A percentile compares a stretch with the other conserved stretches of the same genome.
Conservation (phyloP, 2,113 vertebrate species). For the Lates calcarifer region DNA sequence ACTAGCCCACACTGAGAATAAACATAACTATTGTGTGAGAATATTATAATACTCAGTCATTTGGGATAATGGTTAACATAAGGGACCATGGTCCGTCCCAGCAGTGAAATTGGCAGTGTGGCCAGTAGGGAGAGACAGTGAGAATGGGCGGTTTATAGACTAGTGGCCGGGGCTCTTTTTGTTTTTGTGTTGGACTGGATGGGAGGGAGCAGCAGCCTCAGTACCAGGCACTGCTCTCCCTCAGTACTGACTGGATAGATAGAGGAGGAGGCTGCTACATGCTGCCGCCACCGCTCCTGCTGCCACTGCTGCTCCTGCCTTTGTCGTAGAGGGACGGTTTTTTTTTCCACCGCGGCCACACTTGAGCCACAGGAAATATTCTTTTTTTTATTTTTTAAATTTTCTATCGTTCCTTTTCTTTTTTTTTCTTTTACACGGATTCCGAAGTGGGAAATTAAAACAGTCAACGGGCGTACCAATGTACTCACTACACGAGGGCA, state of each 20-base stretch:
- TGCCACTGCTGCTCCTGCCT: slow-evolving; percentile 62
- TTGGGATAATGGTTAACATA: slow-evolving; percentile 20
- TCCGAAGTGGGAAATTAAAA: slow-evolving; percentile 57
- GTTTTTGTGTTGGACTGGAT: slow-evolving; percentile 65
- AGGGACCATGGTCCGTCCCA: background rate
- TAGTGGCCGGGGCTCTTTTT: slow-evolving; percentile 59
- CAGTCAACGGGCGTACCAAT: slow-evolving; percentile 65
- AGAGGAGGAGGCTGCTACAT: slow-evolving; percentile 77
- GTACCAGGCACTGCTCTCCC: slow-evolving; percentile 79
- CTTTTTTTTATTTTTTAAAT: slow-evolving; percentile 5
- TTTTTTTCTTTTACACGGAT: slow-evolving; percentile 50
- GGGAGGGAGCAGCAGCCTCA: slow-evolving; percentile 83
- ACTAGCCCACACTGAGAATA: background rate
- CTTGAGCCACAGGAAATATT: slow-evolving; percentile 71
- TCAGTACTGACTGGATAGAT: slow-evolving; percentile 62
- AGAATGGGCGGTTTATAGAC: slow-evolving; percentile 66
- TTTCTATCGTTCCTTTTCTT: background rate
- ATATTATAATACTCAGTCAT: slow-evolving; percentile 15
- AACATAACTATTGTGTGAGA: slow-evolving; percentile 18
- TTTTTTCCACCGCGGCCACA: slow-evolving; percentile 54
- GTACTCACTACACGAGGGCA: slow-evolving; percentile 77
- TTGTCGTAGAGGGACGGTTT: slow-evolving; percentile 71
- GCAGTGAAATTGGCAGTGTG: slow-evolving; percentile 69
- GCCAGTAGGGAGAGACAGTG: slow-evolving; percentile 84
- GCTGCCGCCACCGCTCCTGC: slow-evolving; percentile 56